A percentile compares a stretch with the other conserved stretches of the same genome.
Evolutionary conservation across 2,113 vertebrate species (phyloP).

Genomic region (Hyla sarda): DNA sequence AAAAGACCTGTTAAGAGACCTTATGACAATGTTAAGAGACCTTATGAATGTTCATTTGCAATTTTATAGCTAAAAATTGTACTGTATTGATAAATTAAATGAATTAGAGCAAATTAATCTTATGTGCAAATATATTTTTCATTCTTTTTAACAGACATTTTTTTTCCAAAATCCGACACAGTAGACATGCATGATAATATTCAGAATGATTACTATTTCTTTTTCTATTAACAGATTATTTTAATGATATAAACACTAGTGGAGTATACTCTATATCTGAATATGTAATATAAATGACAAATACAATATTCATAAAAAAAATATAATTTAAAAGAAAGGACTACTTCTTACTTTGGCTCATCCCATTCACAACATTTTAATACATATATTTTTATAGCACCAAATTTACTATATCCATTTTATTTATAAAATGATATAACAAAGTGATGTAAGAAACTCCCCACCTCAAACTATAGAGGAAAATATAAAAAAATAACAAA

Average conservation of each 20-base stretch:
- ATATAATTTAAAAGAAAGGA: neutral
- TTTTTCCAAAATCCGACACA: neutral
- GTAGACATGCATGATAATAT: slow-evolving; percentile 12
- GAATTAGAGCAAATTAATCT: slow-evolving; percentile 44
- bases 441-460: too few species aligned
- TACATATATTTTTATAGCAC: too few species aligned
- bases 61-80: neutral
- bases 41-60: slow-evolving; percentile 19
- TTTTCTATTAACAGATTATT: slow-evolving; percentile 21
- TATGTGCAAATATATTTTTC: slow-evolving; percentile 5
- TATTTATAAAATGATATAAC: too few species aligned
- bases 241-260: neutral
- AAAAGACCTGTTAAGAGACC: too few species aligned
- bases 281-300: neutral
- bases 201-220: slow-evolving; percentile 19
- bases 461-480: too few species aligned
- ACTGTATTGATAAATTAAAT: slow-evolving; percentile 24
- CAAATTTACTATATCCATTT: too few species aligned
- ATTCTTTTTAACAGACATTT: slow-evolving; percentile 5
- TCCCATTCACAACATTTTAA: too few species aligned
- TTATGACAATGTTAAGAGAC: too few species aligned
- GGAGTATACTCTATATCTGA: slow-evolving; percentile 9
- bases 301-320: neutral
- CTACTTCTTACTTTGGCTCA: neutral
- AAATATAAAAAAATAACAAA: too few species aligned